Evolutionary conservation across 1,140 invertebrate species (phyloP).

Genomic region (Caenorhabditis remanei): DNA sequence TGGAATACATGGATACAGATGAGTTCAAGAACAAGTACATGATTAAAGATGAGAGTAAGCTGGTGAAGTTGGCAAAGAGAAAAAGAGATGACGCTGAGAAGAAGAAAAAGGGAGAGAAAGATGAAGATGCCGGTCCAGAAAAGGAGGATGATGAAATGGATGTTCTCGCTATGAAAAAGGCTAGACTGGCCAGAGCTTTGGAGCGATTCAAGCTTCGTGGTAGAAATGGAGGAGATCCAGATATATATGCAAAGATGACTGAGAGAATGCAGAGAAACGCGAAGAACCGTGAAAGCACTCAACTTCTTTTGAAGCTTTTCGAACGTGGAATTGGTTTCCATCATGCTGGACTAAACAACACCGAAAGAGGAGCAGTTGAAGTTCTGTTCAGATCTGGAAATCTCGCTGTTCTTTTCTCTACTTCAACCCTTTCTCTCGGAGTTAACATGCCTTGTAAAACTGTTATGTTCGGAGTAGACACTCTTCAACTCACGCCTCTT

Average conservation of each 20-base stretch:
- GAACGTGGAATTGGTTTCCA: slow-evolving; percentile 77
- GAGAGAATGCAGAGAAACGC: slow-evolving; percentile 51
- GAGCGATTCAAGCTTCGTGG: slow-evolving; percentile 72
- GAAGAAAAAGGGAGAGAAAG: slow-evolving; percentile 72
- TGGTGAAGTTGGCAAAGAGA: slow-evolving; percentile 72
- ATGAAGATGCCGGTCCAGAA: slow-evolving; percentile 65
- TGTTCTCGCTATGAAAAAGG: slow-evolving; percentile 70
- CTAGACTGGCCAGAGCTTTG: slow-evolving; percentile 70
- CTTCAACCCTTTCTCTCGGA: slow-evolving; percentile 75
- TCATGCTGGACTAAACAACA: slow-evolving; percentile 73
- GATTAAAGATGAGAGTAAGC: slow-evolving; percentile 70
- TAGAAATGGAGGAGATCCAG: slow-evolving; percentile 58
- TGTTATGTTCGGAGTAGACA: slow-evolving; percentile 77
- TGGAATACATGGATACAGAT: slow-evolving; percentile 67
- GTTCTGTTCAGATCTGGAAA: slow-evolving; percentile 75
- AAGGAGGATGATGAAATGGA: slow-evolving; percentile 68
- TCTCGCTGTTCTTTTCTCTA: slow-evolving; percentile 76
- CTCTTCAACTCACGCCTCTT: slow-evolving; percentile 74
- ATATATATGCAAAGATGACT: slow-evolving; percentile 60
- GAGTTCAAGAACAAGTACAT: slow-evolving; percentile 73
- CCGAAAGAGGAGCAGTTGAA: slow-evolving; percentile 75
- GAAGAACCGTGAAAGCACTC: slow-evolving; percentile 50
- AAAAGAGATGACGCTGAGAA: slow-evolving; percentile 74
- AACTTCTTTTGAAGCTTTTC: slow-evolving; percentile 69
- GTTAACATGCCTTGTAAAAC: slow-evolving; percentile 78